Evolutionary conservation across 2,888 invertebrate genomes (phyloP).

Genomic region (Ecdyonurus torrentis): DNA sequence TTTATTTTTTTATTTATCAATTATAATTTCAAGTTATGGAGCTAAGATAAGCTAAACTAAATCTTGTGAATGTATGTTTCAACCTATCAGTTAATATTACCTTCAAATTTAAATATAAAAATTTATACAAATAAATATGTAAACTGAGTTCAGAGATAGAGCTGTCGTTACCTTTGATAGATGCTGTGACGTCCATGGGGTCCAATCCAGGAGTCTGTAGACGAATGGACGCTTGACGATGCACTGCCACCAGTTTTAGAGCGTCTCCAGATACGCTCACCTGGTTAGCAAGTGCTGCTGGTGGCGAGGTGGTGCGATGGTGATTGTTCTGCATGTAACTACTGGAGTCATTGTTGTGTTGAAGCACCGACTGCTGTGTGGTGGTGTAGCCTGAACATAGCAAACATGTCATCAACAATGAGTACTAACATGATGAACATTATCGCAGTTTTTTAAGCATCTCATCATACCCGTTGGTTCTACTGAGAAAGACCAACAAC

Average conservation of each 20-base stretch:
- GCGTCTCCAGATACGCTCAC: conserved; percentile 31
- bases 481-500: too few relatives aligned
- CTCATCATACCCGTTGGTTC: too few relatives aligned
- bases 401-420: too few relatives aligned
- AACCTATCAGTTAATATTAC: too few relatives aligned
- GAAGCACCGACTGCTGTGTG: not conserved
- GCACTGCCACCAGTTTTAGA: conserved; percentile 31
- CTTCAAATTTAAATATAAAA: too few relatives aligned
- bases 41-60: too few relatives aligned
- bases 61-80: too few relatives aligned
- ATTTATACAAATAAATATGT: too few relatives aligned
- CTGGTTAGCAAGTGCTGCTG: not conserved
- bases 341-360: not conserved
- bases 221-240: conserved; percentile 29
- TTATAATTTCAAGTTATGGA: too few relatives aligned
- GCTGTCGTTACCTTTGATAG: conserved; percentile 21
- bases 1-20: too few relatives aligned
- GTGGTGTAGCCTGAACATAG: not conserved
- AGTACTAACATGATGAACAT: not conserved
- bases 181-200: conserved; percentile 20
- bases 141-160: too few relatives aligned
- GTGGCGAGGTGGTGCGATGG: not conserved
- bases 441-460: too few relatives aligned
- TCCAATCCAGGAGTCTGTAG: conserved; percentile 24
- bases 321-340: not conserved